These are phyloP conservation scores for Bursaphelenchus okinawaensis DNA, from an alignment of 2,888 invertebrate genomes.

Conservation along the genomic window DNA sequence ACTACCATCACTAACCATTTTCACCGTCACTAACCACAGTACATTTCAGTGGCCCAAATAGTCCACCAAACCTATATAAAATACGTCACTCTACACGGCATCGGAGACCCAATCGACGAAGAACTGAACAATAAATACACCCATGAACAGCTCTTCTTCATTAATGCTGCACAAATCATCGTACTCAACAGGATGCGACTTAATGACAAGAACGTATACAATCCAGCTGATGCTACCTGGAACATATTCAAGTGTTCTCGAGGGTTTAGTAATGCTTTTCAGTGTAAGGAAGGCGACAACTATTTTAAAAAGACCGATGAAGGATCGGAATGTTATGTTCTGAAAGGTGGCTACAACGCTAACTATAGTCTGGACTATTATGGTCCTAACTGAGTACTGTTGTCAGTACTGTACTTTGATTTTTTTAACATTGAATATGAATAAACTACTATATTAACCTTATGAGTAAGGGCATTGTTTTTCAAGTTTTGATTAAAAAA, in stretches of 20 bases:
- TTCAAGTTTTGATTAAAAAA: no score
- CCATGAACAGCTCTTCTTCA: neutral
- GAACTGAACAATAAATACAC: neutral
- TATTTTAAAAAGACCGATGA: neutral
- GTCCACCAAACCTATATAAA: neutral
- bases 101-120: neutral
- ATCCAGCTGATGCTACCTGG: neutral
- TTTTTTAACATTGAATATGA: no score
- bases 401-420: no score
- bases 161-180: neutral
- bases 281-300: neutral
- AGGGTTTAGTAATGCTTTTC: neutral
- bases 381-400: no score
- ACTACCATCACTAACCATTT: neutral
- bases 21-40: neutral
- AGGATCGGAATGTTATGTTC: no score
- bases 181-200: no score
- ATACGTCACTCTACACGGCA: neutral
- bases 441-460: no score
- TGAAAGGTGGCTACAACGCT: no score
- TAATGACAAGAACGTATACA: neutral
- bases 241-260: neutral
- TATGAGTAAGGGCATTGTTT: no score
- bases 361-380: no score
- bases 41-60: neutral